Conservation (phyloP, 1,140 invertebrate genomes). For the Magallana gigas region DNA sequence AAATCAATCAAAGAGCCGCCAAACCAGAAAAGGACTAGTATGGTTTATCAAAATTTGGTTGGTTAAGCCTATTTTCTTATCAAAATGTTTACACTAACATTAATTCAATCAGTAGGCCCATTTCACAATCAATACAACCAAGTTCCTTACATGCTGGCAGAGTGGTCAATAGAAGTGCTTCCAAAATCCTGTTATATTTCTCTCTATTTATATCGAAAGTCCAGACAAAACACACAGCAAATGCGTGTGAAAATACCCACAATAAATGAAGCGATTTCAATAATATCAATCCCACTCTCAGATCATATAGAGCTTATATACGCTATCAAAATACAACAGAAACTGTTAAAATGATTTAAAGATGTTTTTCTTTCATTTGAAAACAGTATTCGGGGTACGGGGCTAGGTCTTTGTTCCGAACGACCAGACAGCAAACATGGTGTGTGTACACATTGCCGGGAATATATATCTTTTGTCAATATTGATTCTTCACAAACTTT, state of each 20-base stretch:
- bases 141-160: not conserved
- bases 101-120: slow-evolving; percentile 3
- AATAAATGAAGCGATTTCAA: not conserved
- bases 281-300: not conserved
- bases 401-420: not conserved
- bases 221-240: slow-evolving; percentile 9
- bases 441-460: not conserved
- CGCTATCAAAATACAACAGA: slow-evolving; percentile 12
- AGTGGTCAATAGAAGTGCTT: not conserved
- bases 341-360: slow-evolving; percentile 35
- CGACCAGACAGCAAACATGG: not conserved
- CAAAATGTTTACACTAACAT: slow-evolving; percentile 34
- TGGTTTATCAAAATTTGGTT: slow-evolving; percentile 8
- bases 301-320: not conserved
- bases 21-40: not conserved
- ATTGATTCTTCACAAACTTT: slow-evolving; percentile 38
- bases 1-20: slow-evolving; percentile 26
- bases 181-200: not conserved
- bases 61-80: slow-evolving; percentile 36
- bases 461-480: slow-evolving; percentile 22
- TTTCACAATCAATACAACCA: slow-evolving; percentile 3
- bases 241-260: not conserved
- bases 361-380: slow-evolving; percentile 5
- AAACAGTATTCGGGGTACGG: slow-evolving; percentile 1
- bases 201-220: not conserved